Conservation (phyloP, 2,888 invertebrate genomes). For the Notodonta ziczac region DNA sequence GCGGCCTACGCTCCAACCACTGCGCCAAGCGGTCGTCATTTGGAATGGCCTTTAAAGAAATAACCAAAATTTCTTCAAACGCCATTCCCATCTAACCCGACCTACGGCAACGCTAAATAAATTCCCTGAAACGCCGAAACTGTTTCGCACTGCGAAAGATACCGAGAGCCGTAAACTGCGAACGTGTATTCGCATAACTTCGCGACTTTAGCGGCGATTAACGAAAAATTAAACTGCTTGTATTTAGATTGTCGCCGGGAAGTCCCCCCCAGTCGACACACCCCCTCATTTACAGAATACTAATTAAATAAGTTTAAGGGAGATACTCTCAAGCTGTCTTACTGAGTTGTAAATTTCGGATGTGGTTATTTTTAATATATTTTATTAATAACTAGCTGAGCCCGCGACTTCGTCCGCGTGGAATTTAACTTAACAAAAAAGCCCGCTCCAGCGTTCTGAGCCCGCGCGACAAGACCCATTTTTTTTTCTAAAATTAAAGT, state of each 20-base stretch:
- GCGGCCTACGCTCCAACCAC: too few relatives aligned
- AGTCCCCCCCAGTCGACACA: constrained; percentile 10
- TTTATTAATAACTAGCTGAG: too few relatives aligned
- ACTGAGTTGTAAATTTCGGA: constrained; percentile 9
- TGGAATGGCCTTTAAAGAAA: neutral
- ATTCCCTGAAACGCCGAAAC: neutral
- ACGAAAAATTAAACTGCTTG: constrained; percentile 52
- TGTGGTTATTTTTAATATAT: neutral
- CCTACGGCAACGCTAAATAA: constrained; percentile 4
- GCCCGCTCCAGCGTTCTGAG: too few relatives aligned
- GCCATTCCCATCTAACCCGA: neutral
- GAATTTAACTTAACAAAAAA: too few relatives aligned
- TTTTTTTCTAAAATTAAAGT: too few relatives aligned
- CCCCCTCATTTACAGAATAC: constrained; percentile 53
- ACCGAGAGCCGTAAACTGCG: constrained; percentile 21
- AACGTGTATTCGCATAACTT: constrained; percentile 49
- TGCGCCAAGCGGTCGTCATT: too few relatives aligned
- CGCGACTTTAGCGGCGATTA: constrained; percentile 46
- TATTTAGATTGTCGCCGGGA: constrained; percentile 48
- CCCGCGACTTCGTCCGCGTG: too few relatives aligned
- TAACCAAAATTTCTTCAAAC: neutral
- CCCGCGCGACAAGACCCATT: too few relatives aligned
- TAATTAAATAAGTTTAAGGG: constrained; percentile 59
- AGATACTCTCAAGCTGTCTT: constrained; percentile 11
- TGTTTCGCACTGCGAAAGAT: constrained; percentile 11